Conservation (phyloP, 2,797 vertebrate genomes). For the Periophthalmus magnuspinnatus region DNA sequence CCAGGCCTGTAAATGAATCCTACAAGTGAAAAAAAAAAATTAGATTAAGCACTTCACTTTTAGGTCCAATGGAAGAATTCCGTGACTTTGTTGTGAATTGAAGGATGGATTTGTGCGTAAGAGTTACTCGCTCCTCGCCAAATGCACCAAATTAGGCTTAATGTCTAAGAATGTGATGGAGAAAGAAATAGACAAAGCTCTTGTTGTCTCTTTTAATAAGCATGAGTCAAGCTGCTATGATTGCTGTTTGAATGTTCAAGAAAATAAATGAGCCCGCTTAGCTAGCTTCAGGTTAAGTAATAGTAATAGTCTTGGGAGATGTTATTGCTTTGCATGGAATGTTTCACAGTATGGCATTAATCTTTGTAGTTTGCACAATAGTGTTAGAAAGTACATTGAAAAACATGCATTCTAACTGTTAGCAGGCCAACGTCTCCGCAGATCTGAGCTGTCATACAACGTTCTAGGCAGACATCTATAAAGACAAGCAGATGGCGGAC, state of each 20-base stretch:
- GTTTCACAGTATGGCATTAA: background rate
- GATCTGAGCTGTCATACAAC: too few relatives aligned
- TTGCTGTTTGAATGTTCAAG: background rate
- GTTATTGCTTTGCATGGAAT: background rate
- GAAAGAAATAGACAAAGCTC: conserved; percentile 30
- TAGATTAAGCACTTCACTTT: conserved; percentile 50
- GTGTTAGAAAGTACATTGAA: background rate
- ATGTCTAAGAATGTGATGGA: conserved; percentile 26
- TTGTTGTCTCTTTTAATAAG: conserved; percentile 15
- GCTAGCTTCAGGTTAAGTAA: background rate
- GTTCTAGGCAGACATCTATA: too few relatives aligned
- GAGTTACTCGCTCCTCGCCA: conserved; percentile 28
- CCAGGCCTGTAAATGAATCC: conserved; percentile 31
- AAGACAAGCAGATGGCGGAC: background rate
- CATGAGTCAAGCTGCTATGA: background rate
- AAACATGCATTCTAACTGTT: background rate
- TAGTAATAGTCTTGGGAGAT: background rate
- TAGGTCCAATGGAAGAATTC: conserved; percentile 33
- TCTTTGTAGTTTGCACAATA: background rate
- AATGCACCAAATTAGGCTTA: conserved; percentile 36
- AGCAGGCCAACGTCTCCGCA: background rate
- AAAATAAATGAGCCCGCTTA: background rate
- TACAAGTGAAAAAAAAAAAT: conserved; percentile 41
- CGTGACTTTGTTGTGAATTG: conserved; percentile 27
- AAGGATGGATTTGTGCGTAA: conserved; percentile 28